phyloP scores from a whole-genome alignment of 2,888 invertebrate genomes.

The Nymphalis polychloros region DNA sequence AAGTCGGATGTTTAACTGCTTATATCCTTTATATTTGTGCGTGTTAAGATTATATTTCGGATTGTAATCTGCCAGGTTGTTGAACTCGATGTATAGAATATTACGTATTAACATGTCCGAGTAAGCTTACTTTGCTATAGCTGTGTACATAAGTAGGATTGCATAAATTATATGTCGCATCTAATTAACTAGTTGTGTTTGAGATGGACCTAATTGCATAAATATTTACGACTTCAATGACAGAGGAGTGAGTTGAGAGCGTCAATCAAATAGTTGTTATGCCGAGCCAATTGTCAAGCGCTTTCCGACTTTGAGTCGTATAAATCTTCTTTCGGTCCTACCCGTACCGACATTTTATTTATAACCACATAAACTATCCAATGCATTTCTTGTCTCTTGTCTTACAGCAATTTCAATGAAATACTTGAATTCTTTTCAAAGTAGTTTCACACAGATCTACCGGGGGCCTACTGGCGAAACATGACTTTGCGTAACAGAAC shows the following conservation, averaged over 20 bases:
- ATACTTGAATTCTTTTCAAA: conserved; percentile 6
- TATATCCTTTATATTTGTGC: neutral
- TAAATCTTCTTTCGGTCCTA: conserved; percentile 49
- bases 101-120: neutral
- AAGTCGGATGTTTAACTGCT: conserved; percentile 11
- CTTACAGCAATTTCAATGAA: conserved; percentile 10
- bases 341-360: conserved; percentile 46
- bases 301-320: conserved; percentile 46
- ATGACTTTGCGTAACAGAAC: conserved; percentile 17
- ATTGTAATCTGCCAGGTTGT: neutral
- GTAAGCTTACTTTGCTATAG: conserved; percentile 30
- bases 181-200: conserved; percentile 22
- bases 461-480: conserved; percentile 16
- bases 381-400: conserved; percentile 41
- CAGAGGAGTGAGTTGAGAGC: conserved; percentile 11
- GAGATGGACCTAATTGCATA: conserved; percentile 14
- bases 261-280: conserved; percentile 25
- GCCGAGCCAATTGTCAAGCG: conserved; percentile 37
- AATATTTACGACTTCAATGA: conserved; percentile 27
- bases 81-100: neutral
- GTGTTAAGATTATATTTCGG: conserved; percentile 1
- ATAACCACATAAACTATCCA: conserved; percentile 45
- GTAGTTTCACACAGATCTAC: conserved; percentile 6
- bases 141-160: conserved; percentile 30
- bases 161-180: conserved; percentile 18